phyloP scores from a whole-genome alignment of 2,888 invertebrate genomes.

The Adelognathus sp. region DNA sequence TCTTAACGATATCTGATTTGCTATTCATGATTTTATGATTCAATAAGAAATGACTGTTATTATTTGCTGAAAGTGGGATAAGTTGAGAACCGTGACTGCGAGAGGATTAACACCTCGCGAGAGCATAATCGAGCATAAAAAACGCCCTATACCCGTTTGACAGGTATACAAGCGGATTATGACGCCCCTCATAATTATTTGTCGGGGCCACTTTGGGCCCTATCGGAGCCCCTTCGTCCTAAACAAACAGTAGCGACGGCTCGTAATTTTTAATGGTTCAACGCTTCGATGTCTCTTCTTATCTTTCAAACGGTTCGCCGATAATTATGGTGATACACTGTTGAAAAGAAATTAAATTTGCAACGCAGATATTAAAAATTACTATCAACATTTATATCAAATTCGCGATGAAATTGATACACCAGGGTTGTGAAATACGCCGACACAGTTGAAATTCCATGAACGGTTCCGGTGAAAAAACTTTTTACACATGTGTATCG shows the following conservation, averaged over 20 bases:
- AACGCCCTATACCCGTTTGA: conserved; percentile 52
- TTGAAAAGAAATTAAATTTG: no score
- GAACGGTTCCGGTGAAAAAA: no score
- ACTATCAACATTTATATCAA: no score
- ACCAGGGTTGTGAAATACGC: no score
- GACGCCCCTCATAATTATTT: conserved; percentile 62
- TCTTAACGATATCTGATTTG: background rate
- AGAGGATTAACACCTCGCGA: conserved; percentile 59
- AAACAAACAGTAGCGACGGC: conserved; percentile 55
- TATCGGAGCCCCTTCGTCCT: conserved; percentile 14
- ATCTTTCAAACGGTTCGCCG: conserved; percentile 29
- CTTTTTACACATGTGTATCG: no score
- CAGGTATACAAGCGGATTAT: conserved; percentile 63
- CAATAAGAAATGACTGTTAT: background rate
- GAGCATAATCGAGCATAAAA: conserved; percentile 58
- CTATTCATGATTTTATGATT: background rate
- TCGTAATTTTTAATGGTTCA: conserved; percentile 33
- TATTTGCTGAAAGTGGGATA: background rate
- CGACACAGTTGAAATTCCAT: no score
- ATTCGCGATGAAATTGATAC: no score
- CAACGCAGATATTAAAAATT: no score
- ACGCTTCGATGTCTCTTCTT: conserved; percentile 7
- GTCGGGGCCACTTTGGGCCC: background rate
- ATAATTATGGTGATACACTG: conserved; percentile 7
- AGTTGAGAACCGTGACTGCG: conserved; percentile 34